Percentiles rank a stretch among this genome's conserved stretches.
Evolutionary conservation across 2,888 invertebrate species (phyloP).

Genomic region (Ophraella communa): DNA sequence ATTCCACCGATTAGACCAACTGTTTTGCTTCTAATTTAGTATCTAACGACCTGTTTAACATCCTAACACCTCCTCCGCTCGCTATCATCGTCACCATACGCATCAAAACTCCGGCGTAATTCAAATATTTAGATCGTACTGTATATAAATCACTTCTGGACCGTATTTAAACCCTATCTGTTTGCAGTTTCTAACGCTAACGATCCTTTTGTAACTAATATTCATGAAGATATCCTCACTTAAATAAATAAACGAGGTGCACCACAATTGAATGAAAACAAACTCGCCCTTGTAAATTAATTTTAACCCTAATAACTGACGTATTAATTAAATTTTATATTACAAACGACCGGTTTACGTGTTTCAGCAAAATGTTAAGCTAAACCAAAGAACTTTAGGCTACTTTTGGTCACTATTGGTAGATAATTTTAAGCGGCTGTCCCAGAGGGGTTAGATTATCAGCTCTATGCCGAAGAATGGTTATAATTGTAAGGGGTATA

Average conservation of each 20-base stretch:
- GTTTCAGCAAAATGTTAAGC: too few relatives aligned
- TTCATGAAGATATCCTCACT: constrained; percentile 3
- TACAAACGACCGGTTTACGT: too few relatives aligned
- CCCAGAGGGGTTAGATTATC: too few relatives aligned
- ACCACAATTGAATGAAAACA: constrained; percentile 8
- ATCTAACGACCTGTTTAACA: neutral
- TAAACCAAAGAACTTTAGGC: too few relatives aligned
- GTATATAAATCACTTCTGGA: neutral
- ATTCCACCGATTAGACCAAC: neutral
- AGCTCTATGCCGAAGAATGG: too few relatives aligned
- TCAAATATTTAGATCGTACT: neutral
- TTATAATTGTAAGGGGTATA: too few relatives aligned
- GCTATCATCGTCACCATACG: neutral
- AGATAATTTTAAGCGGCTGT: too few relatives aligned
- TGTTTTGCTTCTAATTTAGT: neutral
- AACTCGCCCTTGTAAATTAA: neutral
- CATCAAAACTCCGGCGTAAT: neutral
- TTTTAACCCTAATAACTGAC: neutral
- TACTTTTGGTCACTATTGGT: too few relatives aligned
- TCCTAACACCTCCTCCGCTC: neutral
- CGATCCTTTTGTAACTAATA: constrained; percentile 7
- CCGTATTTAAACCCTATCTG: constrained; percentile 2
- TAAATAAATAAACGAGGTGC: constrained; percentile 7
- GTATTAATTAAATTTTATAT: neutral
- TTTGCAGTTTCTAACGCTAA: neutral